These are phyloP conservation scores for Nixonia krombeini DNA, from an alignment of 1,140 invertebrate genomes.

Conservation along the genomic window DNA sequence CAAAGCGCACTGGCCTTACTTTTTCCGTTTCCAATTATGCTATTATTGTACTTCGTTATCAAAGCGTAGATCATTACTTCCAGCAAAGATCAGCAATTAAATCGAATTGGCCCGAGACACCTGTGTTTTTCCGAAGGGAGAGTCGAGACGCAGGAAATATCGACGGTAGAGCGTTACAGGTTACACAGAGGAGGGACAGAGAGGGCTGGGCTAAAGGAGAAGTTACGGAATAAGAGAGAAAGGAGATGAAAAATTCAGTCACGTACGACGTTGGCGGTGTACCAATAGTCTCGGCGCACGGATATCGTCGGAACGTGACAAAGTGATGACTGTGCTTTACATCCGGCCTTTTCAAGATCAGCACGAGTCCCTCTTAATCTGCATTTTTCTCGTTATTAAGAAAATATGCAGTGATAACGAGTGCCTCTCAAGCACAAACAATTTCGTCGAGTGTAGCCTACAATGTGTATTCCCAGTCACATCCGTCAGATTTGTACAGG, in stretches of 20 bases:
- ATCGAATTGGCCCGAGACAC: background rate
- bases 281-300: constrained; percentile 15
- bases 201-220: too few species aligned
- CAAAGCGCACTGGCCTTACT: too few species aligned
- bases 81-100: background rate
- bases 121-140: background rate
- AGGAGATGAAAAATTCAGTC: constrained; percentile 29
- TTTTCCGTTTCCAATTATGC: too few species aligned
- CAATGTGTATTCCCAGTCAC: too few species aligned
- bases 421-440: background rate
- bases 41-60: too few species aligned
- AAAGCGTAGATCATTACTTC: too few species aligned
- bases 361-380: constrained; percentile 20
- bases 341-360: constrained; percentile 13
- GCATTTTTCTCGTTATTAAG: constrained; percentile 22
- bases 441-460: background rate
- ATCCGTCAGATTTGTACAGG: too few species aligned
- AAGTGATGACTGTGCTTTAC: constrained; percentile 24
- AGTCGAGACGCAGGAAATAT: constrained; percentile 12
- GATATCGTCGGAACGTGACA: constrained; percentile 31
- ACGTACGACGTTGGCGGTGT: constrained; percentile 16
- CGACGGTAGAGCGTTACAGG: too few species aligned
- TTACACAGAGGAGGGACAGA: too few species aligned
- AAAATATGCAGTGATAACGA: constrained; percentile 17
- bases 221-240: constrained; percentile 11